phyloP scores from a whole-genome alignment of 2,113 vertebrate species.

The Charadrius vociferus region DNA sequence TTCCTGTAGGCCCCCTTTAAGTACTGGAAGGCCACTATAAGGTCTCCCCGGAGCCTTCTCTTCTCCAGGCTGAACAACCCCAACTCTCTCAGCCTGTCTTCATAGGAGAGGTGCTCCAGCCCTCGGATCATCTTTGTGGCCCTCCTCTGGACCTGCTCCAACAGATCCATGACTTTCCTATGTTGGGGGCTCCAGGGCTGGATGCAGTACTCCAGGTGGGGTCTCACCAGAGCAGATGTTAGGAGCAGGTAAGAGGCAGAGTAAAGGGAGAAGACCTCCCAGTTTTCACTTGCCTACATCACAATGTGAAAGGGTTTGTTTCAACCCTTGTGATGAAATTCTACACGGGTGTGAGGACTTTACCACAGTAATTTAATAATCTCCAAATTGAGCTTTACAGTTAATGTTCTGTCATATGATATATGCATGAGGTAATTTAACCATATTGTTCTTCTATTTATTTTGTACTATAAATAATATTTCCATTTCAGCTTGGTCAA shows the following conservation, averaged over 20 bases:
- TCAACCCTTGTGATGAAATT: background rate
- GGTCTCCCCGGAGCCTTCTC: background rate
- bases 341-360: background rate
- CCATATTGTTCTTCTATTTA: background rate
- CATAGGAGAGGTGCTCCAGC: background rate
- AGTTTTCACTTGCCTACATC: background rate
- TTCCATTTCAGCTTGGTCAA: slow-evolving; percentile 79
- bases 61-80: background rate
- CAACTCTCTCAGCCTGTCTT: background rate
- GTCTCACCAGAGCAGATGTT: background rate
- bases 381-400: background rate
- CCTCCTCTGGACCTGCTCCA: background rate
- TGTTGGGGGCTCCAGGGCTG: background rate
- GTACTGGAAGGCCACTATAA: background rate
- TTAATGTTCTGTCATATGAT: background rate
- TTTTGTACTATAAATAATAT: slow-evolving; percentile 14
- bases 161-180: background rate
- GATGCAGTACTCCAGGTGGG: background rate
- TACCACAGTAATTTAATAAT: background rate
- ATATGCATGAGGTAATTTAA: background rate
- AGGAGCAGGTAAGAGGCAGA: background rate
- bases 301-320: background rate
- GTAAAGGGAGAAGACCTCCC: background rate
- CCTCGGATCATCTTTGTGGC: background rate
- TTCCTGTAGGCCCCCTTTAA: background rate